These are phyloP conservation scores for Hirtodrosophila duncani DNA, from an alignment of 2,888 invertebrate species.

Conservation along the genomic window DNA sequence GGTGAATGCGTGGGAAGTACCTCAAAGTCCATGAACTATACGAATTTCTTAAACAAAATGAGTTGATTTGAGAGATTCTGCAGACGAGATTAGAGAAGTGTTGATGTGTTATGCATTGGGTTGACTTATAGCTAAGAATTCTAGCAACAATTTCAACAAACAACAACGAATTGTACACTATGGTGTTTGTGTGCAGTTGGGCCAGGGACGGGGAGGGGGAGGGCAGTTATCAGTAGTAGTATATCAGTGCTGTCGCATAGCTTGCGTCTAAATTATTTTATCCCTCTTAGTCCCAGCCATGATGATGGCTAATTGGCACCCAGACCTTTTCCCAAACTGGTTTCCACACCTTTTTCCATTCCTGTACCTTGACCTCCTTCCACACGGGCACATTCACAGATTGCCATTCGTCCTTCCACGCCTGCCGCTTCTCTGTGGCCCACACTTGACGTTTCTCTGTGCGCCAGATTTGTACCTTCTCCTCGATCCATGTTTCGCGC, in stretches of 20 bases:
- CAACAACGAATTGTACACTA: constrained; percentile 17
- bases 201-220: not conserved
- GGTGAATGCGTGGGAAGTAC: constrained; percentile 23
- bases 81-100: not conserved
- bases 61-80: too few relatives aligned
- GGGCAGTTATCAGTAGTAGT: constrained; percentile 71
- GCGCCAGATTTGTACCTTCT: constrained; percentile 84
- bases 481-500: constrained; percentile 85
- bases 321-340: constrained; percentile 91
- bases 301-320: constrained; percentile 82
- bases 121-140: constrained; percentile 18
- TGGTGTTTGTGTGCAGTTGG: constrained; percentile 6
- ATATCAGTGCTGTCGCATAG: constrained; percentile 70
- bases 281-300: constrained; percentile 75
- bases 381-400: constrained; percentile 87
- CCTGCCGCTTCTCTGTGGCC: constrained; percentile 85
- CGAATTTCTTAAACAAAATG: constrained; percentile 28
- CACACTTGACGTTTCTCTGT: constrained; percentile 81
- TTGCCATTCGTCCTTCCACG: constrained; percentile 84
- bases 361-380: constrained; percentile 83
- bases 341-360: constrained; percentile 90
- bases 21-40: constrained; percentile 9
- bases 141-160: constrained; percentile 23
- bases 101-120: constrained; percentile 17
- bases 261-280: constrained; percentile 31